Percentiles rank a stretch among this genome's conserved stretches.
These are phyloP conservation scores for Greenwoodochromis staneri DNA, from an alignment of 2,113 vertebrate genomes.

Conservation along the genomic window DNA sequence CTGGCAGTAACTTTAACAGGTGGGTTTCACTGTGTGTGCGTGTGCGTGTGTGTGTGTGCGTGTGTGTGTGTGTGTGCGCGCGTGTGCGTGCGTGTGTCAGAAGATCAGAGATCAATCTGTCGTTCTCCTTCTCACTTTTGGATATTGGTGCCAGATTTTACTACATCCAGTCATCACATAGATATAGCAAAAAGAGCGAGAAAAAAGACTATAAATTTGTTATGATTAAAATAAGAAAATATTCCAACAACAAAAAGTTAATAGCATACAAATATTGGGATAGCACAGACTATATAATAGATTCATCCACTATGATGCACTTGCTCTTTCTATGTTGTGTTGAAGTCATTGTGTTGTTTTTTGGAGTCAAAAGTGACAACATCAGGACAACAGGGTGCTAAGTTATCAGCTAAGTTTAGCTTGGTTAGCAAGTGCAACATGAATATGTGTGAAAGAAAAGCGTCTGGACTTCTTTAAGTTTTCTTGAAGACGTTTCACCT, in stretches of 20 bases:
- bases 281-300: background rate
- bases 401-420: background rate
- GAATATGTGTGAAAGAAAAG: background rate
- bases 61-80: background rate
- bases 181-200: background rate
- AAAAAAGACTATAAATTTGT: background rate
- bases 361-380: background rate
- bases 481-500: background rate
- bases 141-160: background rate
- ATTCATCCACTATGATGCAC: background rate
- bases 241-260: background rate
- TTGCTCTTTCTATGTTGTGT: background rate
- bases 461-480: background rate
- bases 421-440: background rate
- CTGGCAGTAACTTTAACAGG: constrained; percentile 18
- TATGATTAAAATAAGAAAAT: background rate
- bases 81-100: background rate
- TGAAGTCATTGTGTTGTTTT: background rate
- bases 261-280: background rate
- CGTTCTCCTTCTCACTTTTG: background rate
- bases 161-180: background rate
- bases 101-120: constrained; percentile 6
- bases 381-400: background rate
- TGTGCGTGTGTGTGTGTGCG: background rate
- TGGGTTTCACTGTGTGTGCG: background rate